Evolutionary conservation across 2,888 invertebrate species (phyloP).

Genomic region (Coleophora flavipennella): DNA sequence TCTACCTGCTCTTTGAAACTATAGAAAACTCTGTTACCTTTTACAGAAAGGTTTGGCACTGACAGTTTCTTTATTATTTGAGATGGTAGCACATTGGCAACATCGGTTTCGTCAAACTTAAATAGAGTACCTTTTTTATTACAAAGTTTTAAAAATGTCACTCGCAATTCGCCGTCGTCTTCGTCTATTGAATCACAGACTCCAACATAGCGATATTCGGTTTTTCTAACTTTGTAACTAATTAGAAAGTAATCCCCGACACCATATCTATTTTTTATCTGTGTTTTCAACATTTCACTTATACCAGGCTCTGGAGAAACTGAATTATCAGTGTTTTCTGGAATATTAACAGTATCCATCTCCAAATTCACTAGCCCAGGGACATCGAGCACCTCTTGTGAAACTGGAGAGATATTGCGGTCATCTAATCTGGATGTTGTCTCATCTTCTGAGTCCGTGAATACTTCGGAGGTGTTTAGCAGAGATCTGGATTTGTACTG

Average conservation of each 20-base stretch:
- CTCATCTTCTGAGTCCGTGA: conserved; percentile 11
- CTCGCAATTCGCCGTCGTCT: conserved; percentile 12
- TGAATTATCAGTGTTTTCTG: too few relatives aligned
- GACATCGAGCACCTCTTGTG: conserved; percentile 2
- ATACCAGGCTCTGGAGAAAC: too few relatives aligned
- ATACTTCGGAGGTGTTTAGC: conserved; percentile 1
- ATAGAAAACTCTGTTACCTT: not conserved
- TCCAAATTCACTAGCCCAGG: not conserved
- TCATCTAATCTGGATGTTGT: conserved; percentile 4
- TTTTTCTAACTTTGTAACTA: conserved; percentile 6
- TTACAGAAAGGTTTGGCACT: not conserved
- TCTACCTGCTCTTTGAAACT: not conserved
- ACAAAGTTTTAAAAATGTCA: conserved; percentile 14
- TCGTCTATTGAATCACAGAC: conserved; percentile 10
- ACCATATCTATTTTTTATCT: conserved; percentile 4
- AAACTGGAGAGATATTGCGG: conserved; percentile 4
- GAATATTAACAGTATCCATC: too few relatives aligned
- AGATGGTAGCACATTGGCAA: conserved; percentile 11
- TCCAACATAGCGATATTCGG: conserved; percentile 12
- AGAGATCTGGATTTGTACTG: conserved; percentile 2
- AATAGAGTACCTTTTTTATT: conserved; percentile 9
- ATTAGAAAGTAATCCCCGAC: conserved; percentile 8
- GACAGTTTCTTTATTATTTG: conserved; percentile 14
- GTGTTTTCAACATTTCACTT: too few relatives aligned
- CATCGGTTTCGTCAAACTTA: conserved; percentile 13